Conservation (phyloP, 2,797 vertebrate species). For the Coregonus sp. region DNA sequence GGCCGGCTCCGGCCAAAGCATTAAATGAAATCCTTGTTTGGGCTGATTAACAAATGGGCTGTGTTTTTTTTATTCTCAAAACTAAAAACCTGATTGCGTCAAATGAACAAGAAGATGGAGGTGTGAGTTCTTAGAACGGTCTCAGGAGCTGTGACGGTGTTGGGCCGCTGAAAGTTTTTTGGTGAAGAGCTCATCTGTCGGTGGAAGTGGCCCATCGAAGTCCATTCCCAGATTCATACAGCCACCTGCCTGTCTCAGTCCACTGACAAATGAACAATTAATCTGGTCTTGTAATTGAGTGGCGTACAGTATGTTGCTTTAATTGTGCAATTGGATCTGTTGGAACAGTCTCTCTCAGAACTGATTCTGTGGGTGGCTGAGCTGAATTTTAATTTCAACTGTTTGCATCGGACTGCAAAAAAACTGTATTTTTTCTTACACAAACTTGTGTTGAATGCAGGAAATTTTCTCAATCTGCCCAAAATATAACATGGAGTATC, state of each 20-base stretch:
- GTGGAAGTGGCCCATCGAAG: constrained; percentile 49
- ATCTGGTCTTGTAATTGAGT: constrained; percentile 79
- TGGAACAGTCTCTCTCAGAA: constrained; percentile 71
- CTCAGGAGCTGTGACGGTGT: constrained; percentile 32
- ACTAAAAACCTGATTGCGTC: constrained; percentile 1
- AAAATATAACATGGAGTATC: neutral
- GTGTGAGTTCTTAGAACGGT: constrained; percentile 50
- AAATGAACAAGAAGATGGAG: constrained; percentile 42
- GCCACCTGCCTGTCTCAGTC: neutral
- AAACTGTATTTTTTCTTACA: neutral
- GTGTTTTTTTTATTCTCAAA: constrained; percentile 63
- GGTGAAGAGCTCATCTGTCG: constrained; percentile 48
- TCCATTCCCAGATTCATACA: neutral
- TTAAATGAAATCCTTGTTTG: constrained; percentile 85
- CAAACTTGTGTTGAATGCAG: neutral
- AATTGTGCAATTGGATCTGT: constrained; percentile 82
- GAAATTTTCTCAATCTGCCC: neutral
- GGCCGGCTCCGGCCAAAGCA: constrained; percentile 78
- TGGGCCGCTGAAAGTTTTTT: constrained; percentile 16
- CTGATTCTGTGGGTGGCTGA: constrained; percentile 63
- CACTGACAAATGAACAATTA: constrained; percentile 75
- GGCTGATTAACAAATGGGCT: constrained; percentile 86
- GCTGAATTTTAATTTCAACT: neutral
- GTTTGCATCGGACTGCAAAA: constrained; percentile 26
- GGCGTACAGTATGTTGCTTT: constrained; percentile 75